A percentile compares a stretch with the other conserved stretches of the same genome.
phyloP scores from a whole-genome alignment of 2,888 invertebrate genomes.

The Coelinius sp. region DNA sequence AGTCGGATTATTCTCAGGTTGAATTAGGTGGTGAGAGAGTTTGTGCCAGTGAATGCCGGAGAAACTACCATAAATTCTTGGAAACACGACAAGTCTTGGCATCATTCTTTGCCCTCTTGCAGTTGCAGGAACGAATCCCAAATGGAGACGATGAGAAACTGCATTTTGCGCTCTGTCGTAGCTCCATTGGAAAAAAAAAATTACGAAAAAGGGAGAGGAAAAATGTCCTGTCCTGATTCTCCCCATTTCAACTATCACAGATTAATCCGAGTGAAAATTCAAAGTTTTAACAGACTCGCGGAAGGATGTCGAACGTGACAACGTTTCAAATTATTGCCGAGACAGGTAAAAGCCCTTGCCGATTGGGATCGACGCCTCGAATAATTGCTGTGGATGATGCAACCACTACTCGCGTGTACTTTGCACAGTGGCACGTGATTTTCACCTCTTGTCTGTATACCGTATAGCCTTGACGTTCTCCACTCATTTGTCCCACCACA shows the following conservation, averaged over 20 bases:
- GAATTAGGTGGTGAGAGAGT: slow-evolving; percentile 20
- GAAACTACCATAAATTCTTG: slow-evolving; percentile 43
- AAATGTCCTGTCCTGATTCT: not conserved
- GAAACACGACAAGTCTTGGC: slow-evolving; percentile 41
- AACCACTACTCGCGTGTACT: not conserved
- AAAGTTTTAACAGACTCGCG: slow-evolving; percentile 25
- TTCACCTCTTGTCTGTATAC: slow-evolving; percentile 15
- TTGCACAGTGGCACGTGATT: slow-evolving; percentile 13
- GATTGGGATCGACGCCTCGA: slow-evolving; percentile 36
- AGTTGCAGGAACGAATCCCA: slow-evolving; percentile 33
- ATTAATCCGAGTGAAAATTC: slow-evolving; percentile 24
- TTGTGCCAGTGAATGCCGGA: slow-evolving; percentile 31
- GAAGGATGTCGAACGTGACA: slow-evolving; percentile 34
- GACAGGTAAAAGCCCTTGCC: not conserved
- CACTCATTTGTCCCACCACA: slow-evolving; percentile 6
- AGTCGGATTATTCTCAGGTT: slow-evolving; percentile 21
- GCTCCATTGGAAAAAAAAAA: not conserved
- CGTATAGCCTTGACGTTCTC: not conserved
- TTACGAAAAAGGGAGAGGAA: not conserved
- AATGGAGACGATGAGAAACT: slow-evolving; percentile 39
- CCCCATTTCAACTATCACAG: slow-evolving; percentile 19
- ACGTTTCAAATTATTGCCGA: slow-evolving; percentile 22
- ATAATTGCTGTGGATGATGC: slow-evolving; percentile 33
- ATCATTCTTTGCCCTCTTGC: not conserved
- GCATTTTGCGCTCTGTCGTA: slow-evolving; percentile 1